Conservation (phyloP, 2,888 invertebrate genomes). For the Drepanosiphum platanoidis region DNA sequence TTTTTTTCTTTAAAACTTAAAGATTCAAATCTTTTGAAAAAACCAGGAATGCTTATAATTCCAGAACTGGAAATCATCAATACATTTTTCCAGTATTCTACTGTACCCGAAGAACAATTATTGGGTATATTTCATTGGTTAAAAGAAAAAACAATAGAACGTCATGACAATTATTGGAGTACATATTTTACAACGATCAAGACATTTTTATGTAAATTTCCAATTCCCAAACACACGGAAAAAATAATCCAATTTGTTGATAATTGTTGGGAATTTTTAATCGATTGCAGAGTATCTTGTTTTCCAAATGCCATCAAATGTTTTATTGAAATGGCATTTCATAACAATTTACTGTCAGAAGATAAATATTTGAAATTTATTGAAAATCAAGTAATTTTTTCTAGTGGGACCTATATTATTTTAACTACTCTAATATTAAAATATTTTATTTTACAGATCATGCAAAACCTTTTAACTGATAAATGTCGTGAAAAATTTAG, state of each 20-base stretch:
- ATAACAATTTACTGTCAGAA: slow-evolving; percentile 20
- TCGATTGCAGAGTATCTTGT: slow-evolving; percentile 51
- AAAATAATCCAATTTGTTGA: slow-evolving; percentile 36
- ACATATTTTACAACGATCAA: slow-evolving; percentile 35
- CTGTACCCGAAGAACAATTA: slow-evolving; percentile 27
- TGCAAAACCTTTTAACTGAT: slow-evolving; percentile 32
- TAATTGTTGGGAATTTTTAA: slow-evolving; percentile 51
- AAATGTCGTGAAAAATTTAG: slow-evolving; percentile 42
- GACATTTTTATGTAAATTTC: slow-evolving; percentile 21
- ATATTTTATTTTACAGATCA: slow-evolving; percentile 34
- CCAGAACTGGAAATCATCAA: slow-evolving; percentile 36
- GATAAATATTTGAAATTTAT: slow-evolving; percentile 27
- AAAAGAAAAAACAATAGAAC: slow-evolving; percentile 36
- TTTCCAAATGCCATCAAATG: slow-evolving; percentile 28
- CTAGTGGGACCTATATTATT: background rate
- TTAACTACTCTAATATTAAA: background rate
- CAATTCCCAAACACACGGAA: background rate
- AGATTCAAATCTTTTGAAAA: slow-evolving; percentile 31
- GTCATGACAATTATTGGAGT: slow-evolving; percentile 39
- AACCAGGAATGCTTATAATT: slow-evolving; percentile 41
- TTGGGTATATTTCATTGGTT: slow-evolving; percentile 42
- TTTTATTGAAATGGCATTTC: slow-evolving; percentile 58
- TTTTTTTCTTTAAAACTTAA: slow-evolving; percentile 25
- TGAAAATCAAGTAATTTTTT: slow-evolving; percentile 28
- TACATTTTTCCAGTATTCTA: slow-evolving; percentile 56